Evolutionary conservation across 2,113 vertebrate species (phyloP), one percentile per base, ranked within the genome.

Genomic region (Parus major): DNA sequence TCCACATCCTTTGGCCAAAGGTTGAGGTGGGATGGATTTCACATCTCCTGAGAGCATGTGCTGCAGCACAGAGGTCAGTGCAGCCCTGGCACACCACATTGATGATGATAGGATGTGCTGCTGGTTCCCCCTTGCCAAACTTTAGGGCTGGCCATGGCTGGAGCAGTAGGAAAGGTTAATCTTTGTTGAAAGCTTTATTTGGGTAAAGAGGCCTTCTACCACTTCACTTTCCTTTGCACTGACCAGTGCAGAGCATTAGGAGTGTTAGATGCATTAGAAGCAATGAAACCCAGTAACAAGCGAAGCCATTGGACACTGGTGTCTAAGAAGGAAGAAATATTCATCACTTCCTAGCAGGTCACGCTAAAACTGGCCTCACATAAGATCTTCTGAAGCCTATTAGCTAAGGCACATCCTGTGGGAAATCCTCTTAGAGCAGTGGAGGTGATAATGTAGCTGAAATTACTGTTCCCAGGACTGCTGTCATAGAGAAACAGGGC

Each of bases 391-490:
- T 0, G 2, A 96, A 94, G 93, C 92, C 70, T 92, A 82, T 96
- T 95, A 96, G 81, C 61, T 60, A 78, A 94, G 93, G 61, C 57
- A 87, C 73, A 87, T 96, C 87, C 96, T 95, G 84, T 1, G 5
- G 24, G 44, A 91, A 96, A 96, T 95, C 95, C 52, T 96, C 95
- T 94, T 96, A 96, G 81, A 57, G 84, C 49, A 71, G 17, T 68
- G 73, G 95, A 92, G 78, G 84, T 94, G 93, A 83, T 73, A 94
- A 50, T 56, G 57, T 33, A 60, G 93, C 85, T 82, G 93, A 89
- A 82, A 68, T 36, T 75, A 16, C 68, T 3, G 4, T 56, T 78
- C 65, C 83, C 73, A 71, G 61, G 33, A 4, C 52, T 44, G 69
- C 78, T 66, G 10, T 7, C 60, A 16, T 3, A 56, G 81, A 63